These are phyloP conservation scores for Erynnis tages DNA, from an alignment of 2,888 invertebrate genomes.

Conservation along the genomic window DNA sequence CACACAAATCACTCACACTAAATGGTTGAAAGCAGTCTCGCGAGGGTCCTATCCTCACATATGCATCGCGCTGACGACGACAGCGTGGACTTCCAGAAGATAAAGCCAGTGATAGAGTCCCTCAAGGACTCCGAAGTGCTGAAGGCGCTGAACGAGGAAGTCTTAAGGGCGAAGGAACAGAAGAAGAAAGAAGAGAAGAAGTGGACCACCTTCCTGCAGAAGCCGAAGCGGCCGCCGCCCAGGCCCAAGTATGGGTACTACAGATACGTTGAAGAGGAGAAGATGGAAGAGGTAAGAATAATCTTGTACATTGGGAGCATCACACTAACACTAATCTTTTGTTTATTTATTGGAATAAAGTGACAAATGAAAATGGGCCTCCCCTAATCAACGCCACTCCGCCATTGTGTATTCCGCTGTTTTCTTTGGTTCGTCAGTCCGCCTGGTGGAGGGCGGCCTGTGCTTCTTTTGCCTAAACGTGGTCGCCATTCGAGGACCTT, in stretches of 20 bases:
- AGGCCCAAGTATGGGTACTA: conserved; percentile 53
- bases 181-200: conserved; percentile 57
- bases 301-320: too few species aligned
- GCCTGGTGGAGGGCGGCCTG: too few species aligned
- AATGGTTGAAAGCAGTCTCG: conserved; percentile 46
- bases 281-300: conserved; percentile 8
- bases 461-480: too few species aligned
- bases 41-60: conserved; percentile 62
- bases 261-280: conserved; percentile 36
- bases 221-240: conserved; percentile 86
- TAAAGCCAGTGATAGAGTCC: conserved; percentile 83
- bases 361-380: too few species aligned
- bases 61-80: conserved; percentile 60
- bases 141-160: conserved; percentile 82
- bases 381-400: too few species aligned
- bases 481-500: too few species aligned
- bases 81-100: conserved; percentile 86
- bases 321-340: too few species aligned
- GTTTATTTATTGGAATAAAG: too few species aligned
- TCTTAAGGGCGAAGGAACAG: conserved; percentile 77
- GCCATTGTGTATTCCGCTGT: too few species aligned
- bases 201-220: conserved; percentile 89
- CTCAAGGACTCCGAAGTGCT: conserved; percentile 86
- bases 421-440: too few species aligned
- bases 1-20: conserved; percentile 6